A percentile compares a stretch with the other conserved stretches of the same genome.
Evolutionary conservation across 2,113 vertebrate genomes (phyloP).

Genomic region (Merops nubicus): DNA sequence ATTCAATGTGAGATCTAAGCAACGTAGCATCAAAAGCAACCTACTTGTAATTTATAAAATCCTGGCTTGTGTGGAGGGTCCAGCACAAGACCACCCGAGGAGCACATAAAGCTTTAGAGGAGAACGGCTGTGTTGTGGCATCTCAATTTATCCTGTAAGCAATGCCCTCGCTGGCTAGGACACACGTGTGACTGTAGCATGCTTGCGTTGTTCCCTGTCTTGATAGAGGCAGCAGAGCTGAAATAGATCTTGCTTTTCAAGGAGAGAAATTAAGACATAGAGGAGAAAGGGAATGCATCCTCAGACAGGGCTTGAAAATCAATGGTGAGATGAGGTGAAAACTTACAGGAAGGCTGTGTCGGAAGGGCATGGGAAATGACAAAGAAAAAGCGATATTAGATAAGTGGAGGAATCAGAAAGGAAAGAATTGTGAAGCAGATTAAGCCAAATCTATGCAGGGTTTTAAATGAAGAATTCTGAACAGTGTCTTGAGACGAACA

Average conservation of each 20-base stretch:
- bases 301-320: conserved; percentile 53
- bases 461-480: conserved; percentile 35
- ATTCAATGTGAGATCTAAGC: background rate
- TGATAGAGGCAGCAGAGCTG: conserved; percentile 18
- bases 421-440: background rate
- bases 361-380: conserved; percentile 33
- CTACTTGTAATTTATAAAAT: background rate
- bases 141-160: conserved; percentile 10
- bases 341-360: conserved; percentile 18
- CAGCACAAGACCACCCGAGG: background rate
- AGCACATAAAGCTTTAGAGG: background rate
- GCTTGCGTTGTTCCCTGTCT: background rate
- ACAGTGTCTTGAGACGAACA: conserved; percentile 14
- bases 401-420: conserved; percentile 6
- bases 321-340: conserved; percentile 56
- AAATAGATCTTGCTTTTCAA: conserved; percentile 47
- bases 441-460: conserved; percentile 23
- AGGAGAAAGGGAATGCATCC: conserved; percentile 33
- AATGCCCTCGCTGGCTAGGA: background rate
- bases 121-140: background rate
- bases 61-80: background rate
- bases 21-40: background rate
- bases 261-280: conserved; percentile 45
- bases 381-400: background rate
- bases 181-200: background rate